Conservation (phyloP, 2,888 invertebrate species). For the Pimpla rufipes region DNA sequence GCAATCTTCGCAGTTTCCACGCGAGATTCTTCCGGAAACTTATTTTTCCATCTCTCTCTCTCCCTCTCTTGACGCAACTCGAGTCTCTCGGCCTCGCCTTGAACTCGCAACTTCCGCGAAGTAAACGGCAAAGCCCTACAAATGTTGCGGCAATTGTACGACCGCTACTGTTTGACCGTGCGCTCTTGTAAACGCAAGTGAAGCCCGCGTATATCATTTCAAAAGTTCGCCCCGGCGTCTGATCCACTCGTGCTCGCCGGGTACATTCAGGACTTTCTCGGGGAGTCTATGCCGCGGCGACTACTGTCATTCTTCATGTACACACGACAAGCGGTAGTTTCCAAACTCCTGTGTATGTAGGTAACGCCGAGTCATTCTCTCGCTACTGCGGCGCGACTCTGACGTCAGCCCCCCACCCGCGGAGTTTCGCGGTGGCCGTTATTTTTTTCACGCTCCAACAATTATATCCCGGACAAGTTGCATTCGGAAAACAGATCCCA, state of each 20-base stretch:
- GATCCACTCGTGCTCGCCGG: not conserved
- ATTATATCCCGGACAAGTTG: conserved; percentile 40
- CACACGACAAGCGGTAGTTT: not conserved
- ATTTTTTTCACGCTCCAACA: conserved; percentile 56
- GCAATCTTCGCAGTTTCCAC: no score
- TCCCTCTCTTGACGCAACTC: no score
- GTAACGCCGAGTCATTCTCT: no score
- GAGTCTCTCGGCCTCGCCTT: not conserved
- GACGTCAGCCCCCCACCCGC: not conserved
- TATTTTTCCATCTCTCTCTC: no score
- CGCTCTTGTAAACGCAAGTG: not conserved
- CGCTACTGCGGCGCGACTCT: not conserved
- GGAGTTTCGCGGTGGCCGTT: conserved; percentile 22
- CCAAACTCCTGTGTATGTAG: not conserved
- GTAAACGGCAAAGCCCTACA: not conserved
- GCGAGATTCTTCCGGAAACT: no score
- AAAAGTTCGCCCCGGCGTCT: not conserved
- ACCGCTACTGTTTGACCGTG: not conserved
- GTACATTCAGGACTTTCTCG: not conserved
- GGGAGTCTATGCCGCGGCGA: not conserved
- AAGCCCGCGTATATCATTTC: not conserved
- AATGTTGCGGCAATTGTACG: not conserved
- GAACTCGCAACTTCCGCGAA: not conserved
- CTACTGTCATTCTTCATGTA: not conserved
- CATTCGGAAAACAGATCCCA: conserved; percentile 10